These are phyloP conservation scores for Hemicordylus capensis DNA, from an alignment of 2,113 vertebrate species.

Conservation along the genomic window DNA sequence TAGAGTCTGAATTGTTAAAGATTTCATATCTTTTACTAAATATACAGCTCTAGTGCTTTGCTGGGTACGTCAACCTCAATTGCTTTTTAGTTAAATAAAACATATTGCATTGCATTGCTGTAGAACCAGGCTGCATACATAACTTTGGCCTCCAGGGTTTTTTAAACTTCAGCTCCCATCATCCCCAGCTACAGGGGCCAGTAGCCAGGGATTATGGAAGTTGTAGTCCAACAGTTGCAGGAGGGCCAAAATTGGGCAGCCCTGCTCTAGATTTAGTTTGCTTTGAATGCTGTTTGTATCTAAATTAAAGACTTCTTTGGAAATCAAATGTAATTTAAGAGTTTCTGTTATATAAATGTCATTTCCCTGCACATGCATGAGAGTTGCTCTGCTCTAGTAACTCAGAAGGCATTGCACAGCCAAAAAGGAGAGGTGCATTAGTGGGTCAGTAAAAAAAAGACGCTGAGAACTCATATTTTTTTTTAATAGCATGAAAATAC, in stretches of 20 bases:
- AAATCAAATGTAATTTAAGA: background rate
- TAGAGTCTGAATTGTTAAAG: background rate
- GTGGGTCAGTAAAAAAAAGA: background rate
- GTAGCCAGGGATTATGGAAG: no score
- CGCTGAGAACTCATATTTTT: background rate
- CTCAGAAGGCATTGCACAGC: background rate
- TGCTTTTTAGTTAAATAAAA: background rate
- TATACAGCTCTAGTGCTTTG: background rate
- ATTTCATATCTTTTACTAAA: background rate
- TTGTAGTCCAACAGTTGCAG: no score
- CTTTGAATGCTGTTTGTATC: background rate
- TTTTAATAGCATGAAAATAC: background rate
- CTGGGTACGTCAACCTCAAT: background rate
- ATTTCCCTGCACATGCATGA: background rate
- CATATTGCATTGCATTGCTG: background rate
- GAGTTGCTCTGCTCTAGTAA: background rate
- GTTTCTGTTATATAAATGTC: background rate
- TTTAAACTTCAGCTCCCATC: no score
- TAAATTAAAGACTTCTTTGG: background rate
- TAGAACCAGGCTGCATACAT: no score
- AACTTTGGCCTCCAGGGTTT: no score
- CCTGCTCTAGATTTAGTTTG: background rate
- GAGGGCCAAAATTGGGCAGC: no score
- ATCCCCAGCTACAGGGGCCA: no score
- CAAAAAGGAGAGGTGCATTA: background rate